Percentiles rank a stretch among this genome's conserved stretches.
Evolutionary conservation across 2,797 vertebrate species (phyloP).

Genomic region (Chelon auratus): DNA sequence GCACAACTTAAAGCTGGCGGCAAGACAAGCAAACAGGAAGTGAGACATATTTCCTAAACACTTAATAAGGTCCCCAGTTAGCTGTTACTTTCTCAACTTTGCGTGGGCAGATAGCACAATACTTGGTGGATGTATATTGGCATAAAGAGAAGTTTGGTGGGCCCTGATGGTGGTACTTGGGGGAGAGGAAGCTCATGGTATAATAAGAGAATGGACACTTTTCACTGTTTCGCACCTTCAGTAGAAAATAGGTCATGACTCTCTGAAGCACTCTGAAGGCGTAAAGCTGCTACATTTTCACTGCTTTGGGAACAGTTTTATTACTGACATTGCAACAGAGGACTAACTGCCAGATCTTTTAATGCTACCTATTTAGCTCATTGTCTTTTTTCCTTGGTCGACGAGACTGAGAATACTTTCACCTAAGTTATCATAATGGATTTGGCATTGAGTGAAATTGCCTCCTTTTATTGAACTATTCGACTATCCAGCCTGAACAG

Average conservation of each 20-base stretch:
- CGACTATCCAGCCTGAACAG: conserved; percentile 36
- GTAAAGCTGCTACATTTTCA: background rate
- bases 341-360: background rate
- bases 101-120: conserved; percentile 16
- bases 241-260: conserved; percentile 9
- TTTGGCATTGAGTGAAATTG: conserved; percentile 77
- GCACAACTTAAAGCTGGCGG: conserved; percentile 29
- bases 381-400: conserved; percentile 62
- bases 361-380: conserved; percentile 66
- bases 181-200: background rate
- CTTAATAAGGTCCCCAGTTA: conserved; percentile 49
- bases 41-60: conserved; percentile 28
- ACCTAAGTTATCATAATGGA: conserved; percentile 82
- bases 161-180: conserved; percentile 11
- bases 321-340: background rate
- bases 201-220: conserved; percentile 5
- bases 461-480: conserved; percentile 66
- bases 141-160: conserved; percentile 23
- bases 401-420: conserved; percentile 70
- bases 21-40: conserved; percentile 46
- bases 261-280: conserved; percentile 4
- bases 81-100: conserved; percentile 28
- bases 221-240: conserved; percentile 13
- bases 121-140: background rate
- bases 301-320: background rate